Evolutionary conservation across 1,140 invertebrate genomes (phyloP), one percentile per base, ranked within the genome.

Genomic region (Euschistus heros): DNA sequence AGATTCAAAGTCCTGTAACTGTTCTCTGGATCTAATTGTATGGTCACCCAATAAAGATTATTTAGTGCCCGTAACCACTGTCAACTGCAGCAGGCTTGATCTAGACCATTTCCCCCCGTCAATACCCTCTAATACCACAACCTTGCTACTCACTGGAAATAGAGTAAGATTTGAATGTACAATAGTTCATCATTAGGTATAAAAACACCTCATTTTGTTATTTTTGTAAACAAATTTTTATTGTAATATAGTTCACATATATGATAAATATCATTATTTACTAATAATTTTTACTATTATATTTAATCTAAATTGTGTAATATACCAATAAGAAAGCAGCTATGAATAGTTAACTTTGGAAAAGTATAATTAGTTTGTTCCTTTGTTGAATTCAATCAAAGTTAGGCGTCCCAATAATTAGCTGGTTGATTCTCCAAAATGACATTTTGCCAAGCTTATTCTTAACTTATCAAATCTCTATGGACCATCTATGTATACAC

Each of bases 61-160:
- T 62, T 62, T 66, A 59, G 46, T 62, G 2, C 65, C 65, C 2
- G 59, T 66, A 10, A 66, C 52, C 1, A 52, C 59, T 18, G 65
- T 66, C 20, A 44, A 66, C 65, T 66, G 65, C 59, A 62, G 33
- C 13, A 17, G 22, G 13, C 37, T 62, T 17, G 44, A 57, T 24
- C 50, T 66, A 6, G 52, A 30, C 17, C 14, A 46, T 24, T 44
- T 66, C 30, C 57, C 59, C 15, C 3, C 44, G 13, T 15, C 27
- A 22, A 17, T 66, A 14, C 65, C 65, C 7, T 44, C 42, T 10
- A 66, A 66, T 62, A 66, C 59, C 10, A 66, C 65, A 18, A 33
- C 42, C 17, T 42, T 66, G 22, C 27, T 62, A 24, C 42, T 66
- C 0, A 62, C 18, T 22, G 33, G 46, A 5, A 66, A 66, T 54